Conservation (phyloP, 1,140 invertebrate genomes). For the Bicyclus anynana region DNA sequence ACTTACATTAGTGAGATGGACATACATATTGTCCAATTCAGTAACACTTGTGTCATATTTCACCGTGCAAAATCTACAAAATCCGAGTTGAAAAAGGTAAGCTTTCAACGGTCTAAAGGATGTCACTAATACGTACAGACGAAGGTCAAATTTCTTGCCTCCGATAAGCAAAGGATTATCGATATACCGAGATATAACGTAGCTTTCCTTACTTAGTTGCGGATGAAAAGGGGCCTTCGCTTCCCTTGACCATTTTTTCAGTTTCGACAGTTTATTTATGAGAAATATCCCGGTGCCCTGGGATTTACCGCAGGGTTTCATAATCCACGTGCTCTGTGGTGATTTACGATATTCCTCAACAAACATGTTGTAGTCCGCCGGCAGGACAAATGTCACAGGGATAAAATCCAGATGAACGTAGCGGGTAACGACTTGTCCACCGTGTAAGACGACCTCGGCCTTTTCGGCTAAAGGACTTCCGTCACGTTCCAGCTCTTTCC, state of each 20-base stretch:
- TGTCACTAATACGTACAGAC: background rate
- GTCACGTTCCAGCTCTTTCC: slow-evolving; percentile 94
- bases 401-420: slow-evolving; percentile 93
- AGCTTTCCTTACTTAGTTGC: slow-evolving; percentile 89
- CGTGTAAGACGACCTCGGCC: slow-evolving; percentile 66
- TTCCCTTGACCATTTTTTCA: slow-evolving; percentile 91
- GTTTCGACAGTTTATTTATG: slow-evolving; percentile 91
- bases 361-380: slow-evolving; percentile 97
- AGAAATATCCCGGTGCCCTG: slow-evolving; percentile 91
- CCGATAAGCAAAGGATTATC: slow-evolving; percentile 4
- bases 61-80: background rate
- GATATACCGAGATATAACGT: slow-evolving; percentile 93
- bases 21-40: background rate
- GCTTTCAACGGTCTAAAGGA: background rate
- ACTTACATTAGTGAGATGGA: background rate
- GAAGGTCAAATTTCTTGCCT: background rate
- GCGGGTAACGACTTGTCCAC: slow-evolving; percentile 85
- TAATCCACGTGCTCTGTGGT: slow-evolving; percentile 96
- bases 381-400: slow-evolving; percentile 95
- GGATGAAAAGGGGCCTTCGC: slow-evolving; percentile 88
- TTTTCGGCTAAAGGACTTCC: slow-evolving; percentile 91
- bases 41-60: slow-evolving; percentile 2
- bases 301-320: slow-evolving; percentile 96
- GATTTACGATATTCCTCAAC: slow-evolving; percentile 96
- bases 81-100: background rate